A percentile compares a stretch with the other conserved stretches of the same genome.
These are phyloP conservation scores for Paraplagusia blochii DNA, from an alignment of 2,113 vertebrate species.

Conservation along the genomic window DNA sequence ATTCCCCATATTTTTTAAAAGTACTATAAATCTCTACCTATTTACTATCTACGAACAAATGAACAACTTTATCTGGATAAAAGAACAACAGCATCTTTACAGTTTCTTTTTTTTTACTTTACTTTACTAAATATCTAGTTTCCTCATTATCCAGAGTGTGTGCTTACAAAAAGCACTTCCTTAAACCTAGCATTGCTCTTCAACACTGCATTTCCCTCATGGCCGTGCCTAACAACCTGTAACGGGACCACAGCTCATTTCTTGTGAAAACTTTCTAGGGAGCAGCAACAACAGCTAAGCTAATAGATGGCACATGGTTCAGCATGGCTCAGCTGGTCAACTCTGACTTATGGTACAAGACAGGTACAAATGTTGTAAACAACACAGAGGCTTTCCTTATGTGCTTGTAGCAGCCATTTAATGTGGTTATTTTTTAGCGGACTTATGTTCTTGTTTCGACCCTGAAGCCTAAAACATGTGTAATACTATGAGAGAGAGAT, in stretches of 20 bases:
- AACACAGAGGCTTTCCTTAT: conserved; percentile 25
- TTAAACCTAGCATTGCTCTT: conserved; percentile 34
- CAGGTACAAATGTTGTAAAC: conserved; percentile 36
- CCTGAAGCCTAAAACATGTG: conserved; percentile 9
- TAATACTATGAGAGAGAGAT: conserved; percentile 24
- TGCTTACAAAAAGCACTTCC: conserved; percentile 45
- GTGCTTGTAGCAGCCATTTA: conserved; percentile 21
- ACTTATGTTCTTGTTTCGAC: conserved; percentile 16
- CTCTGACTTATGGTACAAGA: conserved; percentile 35
- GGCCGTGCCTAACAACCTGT: conserved; percentile 46
- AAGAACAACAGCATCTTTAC: not conserved
- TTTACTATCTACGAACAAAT: no score
- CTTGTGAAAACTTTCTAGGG: conserved; percentile 59
- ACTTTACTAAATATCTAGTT: conserved; percentile 31
- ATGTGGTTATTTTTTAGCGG: conserved; percentile 32
- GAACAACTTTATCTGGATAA: no score
- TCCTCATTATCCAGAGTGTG: conserved; percentile 27
- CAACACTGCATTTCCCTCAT: conserved; percentile 6
- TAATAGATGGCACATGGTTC: conserved; percentile 71
- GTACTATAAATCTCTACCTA: no score
- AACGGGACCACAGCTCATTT: conserved; percentile 60
- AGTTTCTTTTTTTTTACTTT: conserved; percentile 13
- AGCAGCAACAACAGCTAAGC: conserved; percentile 60
- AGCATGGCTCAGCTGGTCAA: conserved; percentile 49
- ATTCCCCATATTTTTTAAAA: no score